Percentiles rank a stretch among this genome's conserved stretches.
Conservation (phyloP, 2,797 vertebrate species). For the Rhinogobio ventralis region DNA sequence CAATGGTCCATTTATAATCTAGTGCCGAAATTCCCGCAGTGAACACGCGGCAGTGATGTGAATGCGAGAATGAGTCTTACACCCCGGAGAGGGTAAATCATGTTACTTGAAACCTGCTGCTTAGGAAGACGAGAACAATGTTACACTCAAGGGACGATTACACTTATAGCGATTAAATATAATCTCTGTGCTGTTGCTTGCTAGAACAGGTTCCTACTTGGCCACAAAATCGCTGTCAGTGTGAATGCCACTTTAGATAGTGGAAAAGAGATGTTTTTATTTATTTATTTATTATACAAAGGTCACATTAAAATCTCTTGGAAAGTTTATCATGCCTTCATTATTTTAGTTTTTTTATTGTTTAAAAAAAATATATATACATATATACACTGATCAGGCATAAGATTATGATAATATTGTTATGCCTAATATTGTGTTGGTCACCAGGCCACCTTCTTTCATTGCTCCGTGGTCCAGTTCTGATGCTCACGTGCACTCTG, state of each 20-base stretch:
- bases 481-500: too few species aligned
- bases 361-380: too few species aligned
- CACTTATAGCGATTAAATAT: background rate
- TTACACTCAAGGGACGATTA: background rate
- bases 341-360: too few species aligned
- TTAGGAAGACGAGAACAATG: slow-evolving; percentile 39
- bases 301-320: background rate
- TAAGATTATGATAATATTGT: too few species aligned
- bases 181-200: background rate
- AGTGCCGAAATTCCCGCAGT: slow-evolving; percentile 50
- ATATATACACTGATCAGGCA: too few species aligned
- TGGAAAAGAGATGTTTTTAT: background rate
- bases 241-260: background rate
- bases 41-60: slow-evolving; percentile 60
- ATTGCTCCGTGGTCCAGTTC: too few species aligned
- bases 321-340: background rate
- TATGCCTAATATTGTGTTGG: too few species aligned
- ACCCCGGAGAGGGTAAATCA: slow-evolving; percentile 57
- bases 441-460: too few species aligned
- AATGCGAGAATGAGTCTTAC: slow-evolving; percentile 55
- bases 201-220: background rate
- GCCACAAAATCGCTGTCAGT: background rate
- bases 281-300: background rate
- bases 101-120: slow-evolving; percentile 43
- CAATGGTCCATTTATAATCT: slow-evolving; percentile 52